Evolutionary conservation across 2,797 vertebrate species (phyloP).

Genomic region (Picus viridis): DNA sequence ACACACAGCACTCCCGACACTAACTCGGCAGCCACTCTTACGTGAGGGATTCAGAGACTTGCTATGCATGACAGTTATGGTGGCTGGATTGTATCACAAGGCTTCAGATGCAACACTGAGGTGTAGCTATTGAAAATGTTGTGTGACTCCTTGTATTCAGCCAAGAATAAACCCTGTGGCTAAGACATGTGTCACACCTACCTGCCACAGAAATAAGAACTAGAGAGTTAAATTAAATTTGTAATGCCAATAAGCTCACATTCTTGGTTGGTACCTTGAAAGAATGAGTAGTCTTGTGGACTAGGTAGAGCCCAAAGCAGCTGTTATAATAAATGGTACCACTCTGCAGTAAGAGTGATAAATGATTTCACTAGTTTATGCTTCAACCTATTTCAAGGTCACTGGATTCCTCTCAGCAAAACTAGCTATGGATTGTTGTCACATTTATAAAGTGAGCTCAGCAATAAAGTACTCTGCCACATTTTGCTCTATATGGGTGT

Average conservation of each 20-base stretch:
- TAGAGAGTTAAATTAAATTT: neutral
- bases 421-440: neutral
- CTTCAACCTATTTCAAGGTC: slow-evolving; percentile 20
- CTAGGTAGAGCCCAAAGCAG: neutral
- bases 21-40: neutral
- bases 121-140: neutral
- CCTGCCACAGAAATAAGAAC: neutral
- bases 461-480: neutral
- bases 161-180: neutral
- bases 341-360: neutral
- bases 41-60: neutral
- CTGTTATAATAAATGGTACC: slow-evolving; percentile 20
- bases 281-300: neutral
- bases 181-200: neutral
- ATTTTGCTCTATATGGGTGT: neutral
- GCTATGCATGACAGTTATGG: neutral
- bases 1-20: neutral
- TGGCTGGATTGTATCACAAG: neutral
- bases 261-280: neutral
- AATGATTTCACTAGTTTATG: slow-evolving; percentile 12
- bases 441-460: neutral
- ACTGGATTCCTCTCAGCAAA: neutral
- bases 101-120: neutral
- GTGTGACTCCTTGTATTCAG: fast-evolving
- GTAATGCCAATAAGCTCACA: neutral